These are phyloP conservation scores for Mystacornis crossleyi DNA, from an alignment of 2,113 vertebrate species.

Conservation along the genomic window DNA sequence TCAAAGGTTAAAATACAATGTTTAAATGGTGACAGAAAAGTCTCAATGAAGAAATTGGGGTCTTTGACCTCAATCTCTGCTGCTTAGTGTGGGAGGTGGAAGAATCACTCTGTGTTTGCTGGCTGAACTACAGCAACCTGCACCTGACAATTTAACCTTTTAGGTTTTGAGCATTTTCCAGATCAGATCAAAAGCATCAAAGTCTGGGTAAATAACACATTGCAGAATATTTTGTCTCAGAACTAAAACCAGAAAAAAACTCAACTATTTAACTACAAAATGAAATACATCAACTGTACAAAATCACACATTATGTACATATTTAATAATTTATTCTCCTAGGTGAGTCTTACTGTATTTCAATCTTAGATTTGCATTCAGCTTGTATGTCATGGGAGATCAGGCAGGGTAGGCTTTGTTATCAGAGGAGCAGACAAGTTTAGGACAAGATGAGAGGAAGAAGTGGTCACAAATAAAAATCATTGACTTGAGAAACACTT, in stretches of 20 bases:
- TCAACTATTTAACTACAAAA: not conserved
- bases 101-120: constrained; percentile 41
- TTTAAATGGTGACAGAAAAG: constrained; percentile 62
- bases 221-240: not conserved
- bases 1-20: constrained; percentile 71
- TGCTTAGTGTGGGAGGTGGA: not conserved
- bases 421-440: not conserved
- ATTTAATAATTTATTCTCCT: not conserved
- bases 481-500: not conserved
- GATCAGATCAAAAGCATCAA: not conserved
- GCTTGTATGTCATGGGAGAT: not conserved
- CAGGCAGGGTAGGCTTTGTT: not conserved
- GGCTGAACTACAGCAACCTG: constrained; percentile 48
- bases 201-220: not conserved
- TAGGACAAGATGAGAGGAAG: not conserved
- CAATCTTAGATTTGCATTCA: not conserved
- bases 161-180: constrained; percentile 18
- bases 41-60: constrained; percentile 74
- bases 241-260: not conserved
- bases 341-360: not conserved
- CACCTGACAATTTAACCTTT: constrained; percentile 61
- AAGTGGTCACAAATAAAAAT: not conserved
- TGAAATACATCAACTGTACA: not conserved
- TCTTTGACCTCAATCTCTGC: constrained; percentile 72
- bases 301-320: not conserved